Evolutionary conservation across 2,113 vertebrate genomes (phyloP).

Genomic region (Crocuta crocuta): DNA sequence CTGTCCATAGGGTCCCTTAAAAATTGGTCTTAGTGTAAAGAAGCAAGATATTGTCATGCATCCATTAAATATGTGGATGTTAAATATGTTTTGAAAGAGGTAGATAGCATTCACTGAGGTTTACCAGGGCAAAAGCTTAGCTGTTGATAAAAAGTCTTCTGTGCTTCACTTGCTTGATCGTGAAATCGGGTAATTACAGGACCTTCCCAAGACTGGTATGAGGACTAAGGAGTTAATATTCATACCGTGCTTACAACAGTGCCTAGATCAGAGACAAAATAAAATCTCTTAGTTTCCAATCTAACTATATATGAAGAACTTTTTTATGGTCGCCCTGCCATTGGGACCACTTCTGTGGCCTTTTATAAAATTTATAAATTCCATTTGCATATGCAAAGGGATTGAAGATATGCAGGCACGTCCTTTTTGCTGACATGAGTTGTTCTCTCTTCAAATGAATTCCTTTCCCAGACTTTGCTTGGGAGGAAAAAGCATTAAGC

Average conservation of each 20-base stretch:
- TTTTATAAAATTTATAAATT: slow-evolving; percentile 4
- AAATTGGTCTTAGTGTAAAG: background rate
- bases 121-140: background rate
- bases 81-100: background rate
- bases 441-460: slow-evolving; percentile 75
- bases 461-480: slow-evolving; percentile 74
- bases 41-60: background rate
- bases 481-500: slow-evolving; percentile 62
- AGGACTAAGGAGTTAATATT: background rate
- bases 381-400: background rate
- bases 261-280: slow-evolving; percentile 3
- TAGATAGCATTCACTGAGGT: background rate
- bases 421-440: slow-evolving; percentile 36
- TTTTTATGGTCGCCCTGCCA: background rate
- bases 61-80: background rate
- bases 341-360: background rate
- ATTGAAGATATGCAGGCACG: background rate
- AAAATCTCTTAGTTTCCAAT: background rate
- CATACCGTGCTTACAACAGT: background rate
- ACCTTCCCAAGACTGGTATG: background rate
- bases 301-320: background rate
- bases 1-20: background rate
- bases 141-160: background rate
- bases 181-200: background rate
- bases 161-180: background rate